These are phyloP conservation scores for Palythoa grandis DNA, from an alignment of 92 coral and sea anemone species.

Conservation along the genomic window DNA sequence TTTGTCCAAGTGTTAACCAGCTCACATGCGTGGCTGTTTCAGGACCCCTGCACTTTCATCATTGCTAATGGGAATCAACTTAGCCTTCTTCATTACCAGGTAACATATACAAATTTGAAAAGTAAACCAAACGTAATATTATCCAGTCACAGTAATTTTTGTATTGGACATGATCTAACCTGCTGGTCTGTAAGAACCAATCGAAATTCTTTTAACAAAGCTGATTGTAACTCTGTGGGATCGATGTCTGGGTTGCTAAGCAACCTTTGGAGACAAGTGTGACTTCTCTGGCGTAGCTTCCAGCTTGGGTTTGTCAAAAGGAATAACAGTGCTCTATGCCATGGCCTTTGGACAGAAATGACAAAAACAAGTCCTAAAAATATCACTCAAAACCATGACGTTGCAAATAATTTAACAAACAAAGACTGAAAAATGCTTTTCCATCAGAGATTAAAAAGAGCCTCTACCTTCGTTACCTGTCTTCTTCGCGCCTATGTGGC, in stretches of 20 bases:
- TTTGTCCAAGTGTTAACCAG: constrained; percentile 37
- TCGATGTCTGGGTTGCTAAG: constrained; percentile 65
- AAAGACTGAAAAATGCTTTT: too few relatives aligned
- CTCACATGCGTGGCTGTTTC: constrained; percentile 41
- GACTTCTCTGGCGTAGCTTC: constrained; percentile 67
- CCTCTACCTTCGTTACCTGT: too few relatives aligned
- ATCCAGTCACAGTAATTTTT: neutral
- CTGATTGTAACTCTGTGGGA: constrained; percentile 68
- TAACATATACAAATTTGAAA: neutral
- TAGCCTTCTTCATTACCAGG: neutral
- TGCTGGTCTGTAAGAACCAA: constrained; percentile 72
- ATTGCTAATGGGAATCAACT: neutral
- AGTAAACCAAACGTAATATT: neutral
- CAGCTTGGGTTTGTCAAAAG: constrained; percentile 74
- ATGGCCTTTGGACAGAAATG: constrained; percentile 63
- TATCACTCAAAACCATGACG: neutral
- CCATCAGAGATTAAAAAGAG: too few relatives aligned
- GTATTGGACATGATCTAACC: constrained; percentile 46
- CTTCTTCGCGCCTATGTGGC: too few relatives aligned
- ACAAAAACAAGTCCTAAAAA: neutral
- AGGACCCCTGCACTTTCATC: constrained; percentile 53
- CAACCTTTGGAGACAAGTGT: constrained; percentile 68
- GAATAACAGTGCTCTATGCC: constrained; percentile 79
- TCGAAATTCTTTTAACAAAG: constrained; percentile 77
- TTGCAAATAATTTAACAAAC: neutral